phyloP scores from a whole-genome alignment of 2,113 vertebrate species.

The Odocoileus hemionus region DNA sequence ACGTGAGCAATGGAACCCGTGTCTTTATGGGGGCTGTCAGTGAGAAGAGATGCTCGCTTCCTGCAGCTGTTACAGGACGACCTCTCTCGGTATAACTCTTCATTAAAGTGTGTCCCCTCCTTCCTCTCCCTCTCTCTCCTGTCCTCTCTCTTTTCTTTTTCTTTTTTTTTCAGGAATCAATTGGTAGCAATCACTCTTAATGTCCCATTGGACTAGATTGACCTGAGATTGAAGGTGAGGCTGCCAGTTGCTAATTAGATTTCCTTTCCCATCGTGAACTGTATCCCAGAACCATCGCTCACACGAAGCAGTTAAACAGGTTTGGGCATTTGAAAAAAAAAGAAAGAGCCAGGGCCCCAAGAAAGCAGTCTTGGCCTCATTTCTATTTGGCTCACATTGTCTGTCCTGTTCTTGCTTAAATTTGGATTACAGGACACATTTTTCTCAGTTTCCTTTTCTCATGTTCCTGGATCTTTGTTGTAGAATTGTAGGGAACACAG shows the following conservation, averaged over 20 bases:
- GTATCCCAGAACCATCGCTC: slow-evolving; percentile 42
- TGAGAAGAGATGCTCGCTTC: neutral
- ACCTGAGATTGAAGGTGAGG: slow-evolving; percentile 23
- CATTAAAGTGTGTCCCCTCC: neutral
- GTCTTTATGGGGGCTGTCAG: neutral
- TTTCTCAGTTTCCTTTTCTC: slow-evolving; percentile 69
- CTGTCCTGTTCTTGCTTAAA: slow-evolving; percentile 59
- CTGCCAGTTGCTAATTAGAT: neutral
- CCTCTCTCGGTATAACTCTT: neutral
- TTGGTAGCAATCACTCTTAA: slow-evolving; percentile 1
- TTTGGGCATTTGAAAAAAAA: slow-evolving; percentile 34
- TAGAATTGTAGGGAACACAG: slow-evolving; percentile 60
- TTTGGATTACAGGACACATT: slow-evolving; percentile 66
- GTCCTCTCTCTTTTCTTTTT: neutral
- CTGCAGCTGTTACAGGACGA: neutral
- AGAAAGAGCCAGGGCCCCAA: slow-evolving; percentile 53
- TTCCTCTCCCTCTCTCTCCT: neutral
- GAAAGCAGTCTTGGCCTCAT: slow-evolving; percentile 67
- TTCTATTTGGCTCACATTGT: neutral
- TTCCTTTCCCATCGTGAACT: slow-evolving; percentile 44
- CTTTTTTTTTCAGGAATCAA: slow-evolving; percentile 21
- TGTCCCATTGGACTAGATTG: neutral
- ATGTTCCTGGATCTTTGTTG: slow-evolving; percentile 42
- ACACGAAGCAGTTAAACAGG: slow-evolving; percentile 59
- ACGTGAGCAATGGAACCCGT: neutral